phyloP scores from a whole-genome alignment of 2,888 invertebrate species.

The Acrocera orbiculus region DNA sequence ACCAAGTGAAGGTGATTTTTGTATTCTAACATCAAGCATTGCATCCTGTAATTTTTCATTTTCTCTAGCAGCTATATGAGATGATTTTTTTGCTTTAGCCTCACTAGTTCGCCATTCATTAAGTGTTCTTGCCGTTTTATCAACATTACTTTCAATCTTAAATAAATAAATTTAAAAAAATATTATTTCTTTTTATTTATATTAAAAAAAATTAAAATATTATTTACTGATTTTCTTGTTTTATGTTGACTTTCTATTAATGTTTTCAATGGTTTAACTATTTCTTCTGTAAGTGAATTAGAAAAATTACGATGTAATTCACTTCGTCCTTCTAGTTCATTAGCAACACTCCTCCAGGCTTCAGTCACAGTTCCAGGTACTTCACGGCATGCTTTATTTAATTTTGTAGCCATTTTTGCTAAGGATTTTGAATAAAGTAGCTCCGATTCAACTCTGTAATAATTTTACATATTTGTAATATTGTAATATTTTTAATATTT shows the following conservation, averaged over 20 bases:
- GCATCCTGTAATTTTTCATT: conserved; percentile 83
- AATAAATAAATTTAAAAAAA: conserved; percentile 11
- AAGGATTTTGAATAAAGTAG: conserved; percentile 79
- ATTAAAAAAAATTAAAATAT: not conserved
- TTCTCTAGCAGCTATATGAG: conserved; percentile 71
- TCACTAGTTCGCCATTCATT: conserved; percentile 76
- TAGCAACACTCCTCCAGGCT: conserved; percentile 79
- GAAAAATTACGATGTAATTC: conserved; percentile 77
- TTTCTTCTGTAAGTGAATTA: conserved; percentile 62
- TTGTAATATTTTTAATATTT: too few species aligned
- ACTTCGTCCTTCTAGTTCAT: conserved; percentile 83
- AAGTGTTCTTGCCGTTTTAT: conserved; percentile 64
- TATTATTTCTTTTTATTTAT: not conserved
- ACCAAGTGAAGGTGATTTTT: conserved; percentile 30
- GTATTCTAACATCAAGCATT: conserved; percentile 37
- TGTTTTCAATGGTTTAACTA: conserved; percentile 70
- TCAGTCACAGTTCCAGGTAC: conserved; percentile 65
- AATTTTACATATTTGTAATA: too few species aligned
- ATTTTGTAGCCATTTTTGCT: conserved; percentile 68
- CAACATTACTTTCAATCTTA: conserved; percentile 59
- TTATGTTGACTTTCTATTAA: conserved; percentile 54
- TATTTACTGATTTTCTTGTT: conserved; percentile 46
- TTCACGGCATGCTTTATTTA: conserved; percentile 66
- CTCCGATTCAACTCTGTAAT: conserved; percentile 73
- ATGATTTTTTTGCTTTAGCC: conserved; percentile 75